A percentile compares a stretch with the other conserved stretches of the same genome.
Evolutionary conservation across 2,888 invertebrate species (phyloP).

Genomic region (Drosophila anomalipes): DNA sequence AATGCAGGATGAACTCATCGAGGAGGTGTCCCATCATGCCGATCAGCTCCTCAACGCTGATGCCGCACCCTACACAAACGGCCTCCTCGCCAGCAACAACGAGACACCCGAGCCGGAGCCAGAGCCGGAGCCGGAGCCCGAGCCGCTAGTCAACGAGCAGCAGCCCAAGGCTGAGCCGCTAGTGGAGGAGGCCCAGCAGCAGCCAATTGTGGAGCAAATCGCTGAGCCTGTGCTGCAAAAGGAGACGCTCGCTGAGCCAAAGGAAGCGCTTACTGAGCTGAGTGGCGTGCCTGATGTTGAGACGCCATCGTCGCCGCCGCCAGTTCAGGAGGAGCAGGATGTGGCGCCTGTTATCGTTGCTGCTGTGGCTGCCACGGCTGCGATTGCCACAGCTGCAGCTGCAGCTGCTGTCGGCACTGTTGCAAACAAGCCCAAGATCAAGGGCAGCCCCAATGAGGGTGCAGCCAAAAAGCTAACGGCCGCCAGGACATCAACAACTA

Average conservation of each 20-base stretch:
- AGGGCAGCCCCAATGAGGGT: constrained; percentile 44
- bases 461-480: constrained; percentile 56
- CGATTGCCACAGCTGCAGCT: constrained; percentile 33
- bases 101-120: constrained; percentile 36
- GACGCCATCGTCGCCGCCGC: neutral
- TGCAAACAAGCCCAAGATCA: constrained; percentile 50
- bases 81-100: constrained; percentile 18
- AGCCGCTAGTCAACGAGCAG: constrained; percentile 17
- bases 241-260: constrained; percentile 12
- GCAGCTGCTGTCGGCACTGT: constrained; percentile 41
- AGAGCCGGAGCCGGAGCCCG: neutral
- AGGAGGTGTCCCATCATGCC: constrained; percentile 28
- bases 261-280: constrained; percentile 7
- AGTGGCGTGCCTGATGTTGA: constrained; percentile 8
- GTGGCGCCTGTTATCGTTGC: constrained; percentile 1
- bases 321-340: constrained; percentile 4
- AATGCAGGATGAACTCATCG: constrained; percentile 46
- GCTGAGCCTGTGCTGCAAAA: constrained; percentile 5
- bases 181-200: neutral
- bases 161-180: constrained; percentile 9
- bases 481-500: constrained; percentile 29
- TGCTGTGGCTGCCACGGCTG: constrained; percentile 25
- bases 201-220: constrained; percentile 21
- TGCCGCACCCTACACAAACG: constrained; percentile 41
- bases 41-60: constrained; percentile 19